Evolutionary conservation across 2,797 vertebrate species (phyloP).

Genomic region (Novumbra hubbsi): DNA sequence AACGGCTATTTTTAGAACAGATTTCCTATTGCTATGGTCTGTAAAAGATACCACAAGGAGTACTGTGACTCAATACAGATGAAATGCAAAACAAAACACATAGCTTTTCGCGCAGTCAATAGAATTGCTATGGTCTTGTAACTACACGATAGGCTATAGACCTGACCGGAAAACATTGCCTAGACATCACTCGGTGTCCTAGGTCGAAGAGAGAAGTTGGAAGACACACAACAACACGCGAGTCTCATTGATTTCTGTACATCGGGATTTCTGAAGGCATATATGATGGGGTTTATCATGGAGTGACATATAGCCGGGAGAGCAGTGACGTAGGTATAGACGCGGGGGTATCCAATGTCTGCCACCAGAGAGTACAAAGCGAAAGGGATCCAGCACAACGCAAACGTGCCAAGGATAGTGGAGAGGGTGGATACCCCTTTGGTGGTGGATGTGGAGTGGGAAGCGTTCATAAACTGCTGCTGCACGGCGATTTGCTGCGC

Average conservation of each 20-base stretch:
- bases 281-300: slow-evolving; percentile 88
- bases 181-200: slow-evolving; percentile 92
- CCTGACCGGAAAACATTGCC: slow-evolving; percentile 22
- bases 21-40: neutral
- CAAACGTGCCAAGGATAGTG: slow-evolving; percentile 86
- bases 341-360: slow-evolving; percentile 82
- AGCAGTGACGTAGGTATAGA: slow-evolving; percentile 86
- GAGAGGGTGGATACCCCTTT: slow-evolving; percentile 90
- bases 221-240: slow-evolving; percentile 83
- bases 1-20: neutral
- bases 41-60: neutral
- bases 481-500: slow-evolving; percentile 93
- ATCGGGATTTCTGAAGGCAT: slow-evolving; percentile 89
- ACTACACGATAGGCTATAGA: neutral
- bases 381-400: slow-evolving; percentile 89
- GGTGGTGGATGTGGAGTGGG: slow-evolving; percentile 82
- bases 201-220: slow-evolving; percentile 80
- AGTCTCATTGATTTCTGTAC: slow-evolving; percentile 90
- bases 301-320: slow-evolving; percentile 87
- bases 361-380: slow-evolving; percentile 88
- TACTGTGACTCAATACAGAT: neutral
- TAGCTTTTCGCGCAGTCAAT: neutral
- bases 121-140: neutral
- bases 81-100: neutral
- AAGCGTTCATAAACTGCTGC: slow-evolving; percentile 74